Evolutionary conservation across 2,888 invertebrate species (phyloP).

Genomic region (Crossocerus cetratus): DNA sequence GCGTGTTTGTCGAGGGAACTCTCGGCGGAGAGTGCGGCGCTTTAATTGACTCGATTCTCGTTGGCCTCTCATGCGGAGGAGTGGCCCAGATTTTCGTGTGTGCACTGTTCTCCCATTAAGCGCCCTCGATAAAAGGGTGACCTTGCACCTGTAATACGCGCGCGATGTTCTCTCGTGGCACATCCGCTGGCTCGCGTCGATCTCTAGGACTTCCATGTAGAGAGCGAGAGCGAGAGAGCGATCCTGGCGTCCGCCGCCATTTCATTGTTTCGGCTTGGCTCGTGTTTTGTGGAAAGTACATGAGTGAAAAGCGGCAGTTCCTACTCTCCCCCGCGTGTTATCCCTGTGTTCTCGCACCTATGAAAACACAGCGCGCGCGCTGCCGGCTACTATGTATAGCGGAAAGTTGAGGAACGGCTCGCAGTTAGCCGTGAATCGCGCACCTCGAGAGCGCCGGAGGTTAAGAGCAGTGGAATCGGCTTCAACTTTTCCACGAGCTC

Average conservation of each 20-base stretch:
- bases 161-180: not conserved
- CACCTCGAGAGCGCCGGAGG: too few species aligned
- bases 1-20: too few species aligned
- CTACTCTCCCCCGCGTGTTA: not conserved
- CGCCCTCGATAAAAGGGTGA: conserved; percentile 25
- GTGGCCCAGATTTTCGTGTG: conserved; percentile 9
- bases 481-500: not conserved
- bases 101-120: conserved; percentile 18
- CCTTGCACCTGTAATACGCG: conserved; percentile 30
- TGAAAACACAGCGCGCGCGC: too few species aligned
- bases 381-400: too few species aligned
- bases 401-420: not conserved
- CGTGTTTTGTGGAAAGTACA: conserved; percentile 9
- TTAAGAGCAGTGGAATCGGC: not conserved
- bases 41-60: too few species aligned
- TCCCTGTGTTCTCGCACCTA: not conserved
- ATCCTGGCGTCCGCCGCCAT: conserved; percentile 50
- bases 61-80: not conserved
- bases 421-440: not conserved
- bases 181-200: conserved; percentile 38
- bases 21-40: too few species aligned
- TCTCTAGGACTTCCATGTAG: conserved; percentile 22
- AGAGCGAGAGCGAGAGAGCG: conserved; percentile 14
- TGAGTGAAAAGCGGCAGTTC: not conserved
- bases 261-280: conserved; percentile 57